phyloP scores from a whole-genome alignment of 2,113 vertebrate genomes.

The Myiopsitta monachus region DNA sequence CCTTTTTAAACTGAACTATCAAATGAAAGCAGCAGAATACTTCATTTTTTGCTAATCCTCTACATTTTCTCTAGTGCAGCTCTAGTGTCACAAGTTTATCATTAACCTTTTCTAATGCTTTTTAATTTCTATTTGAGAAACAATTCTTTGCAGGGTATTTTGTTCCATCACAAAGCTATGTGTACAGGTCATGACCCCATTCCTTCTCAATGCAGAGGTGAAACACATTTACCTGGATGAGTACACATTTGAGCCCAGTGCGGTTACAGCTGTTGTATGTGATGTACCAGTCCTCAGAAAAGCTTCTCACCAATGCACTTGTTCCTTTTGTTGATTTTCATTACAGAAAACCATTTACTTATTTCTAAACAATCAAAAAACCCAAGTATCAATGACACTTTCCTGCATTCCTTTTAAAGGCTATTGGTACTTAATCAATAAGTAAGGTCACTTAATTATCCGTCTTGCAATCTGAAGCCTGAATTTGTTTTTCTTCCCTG shows the following conservation, averaged over 20 bases:
- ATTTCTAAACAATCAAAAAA: not conserved
- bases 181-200: not conserved
- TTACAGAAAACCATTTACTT: not conserved
- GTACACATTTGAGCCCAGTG: not conserved
- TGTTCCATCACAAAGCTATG: not conserved
- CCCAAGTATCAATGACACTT: not conserved
- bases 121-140: not conserved
- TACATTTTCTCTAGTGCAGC: not conserved
- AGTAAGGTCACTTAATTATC: not conserved
- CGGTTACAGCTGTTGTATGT: not conserved
- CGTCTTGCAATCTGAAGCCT: not conserved
- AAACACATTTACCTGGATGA: not conserved
- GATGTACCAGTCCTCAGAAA: not conserved
- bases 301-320: not conserved
- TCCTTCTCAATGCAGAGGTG: not conserved
- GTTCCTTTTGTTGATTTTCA: not conserved
- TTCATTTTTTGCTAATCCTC: not conserved
- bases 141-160: not conserved
- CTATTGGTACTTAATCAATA: not conserved
- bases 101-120: not conserved
- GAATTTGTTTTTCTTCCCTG: not conserved
- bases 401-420: not conserved
- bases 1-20: not conserved
- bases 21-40: not conserved
- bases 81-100: not conserved